Evolutionary conservation across 1,140 invertebrate species (phyloP).

Genomic region (Pantala flavescens): DNA sequence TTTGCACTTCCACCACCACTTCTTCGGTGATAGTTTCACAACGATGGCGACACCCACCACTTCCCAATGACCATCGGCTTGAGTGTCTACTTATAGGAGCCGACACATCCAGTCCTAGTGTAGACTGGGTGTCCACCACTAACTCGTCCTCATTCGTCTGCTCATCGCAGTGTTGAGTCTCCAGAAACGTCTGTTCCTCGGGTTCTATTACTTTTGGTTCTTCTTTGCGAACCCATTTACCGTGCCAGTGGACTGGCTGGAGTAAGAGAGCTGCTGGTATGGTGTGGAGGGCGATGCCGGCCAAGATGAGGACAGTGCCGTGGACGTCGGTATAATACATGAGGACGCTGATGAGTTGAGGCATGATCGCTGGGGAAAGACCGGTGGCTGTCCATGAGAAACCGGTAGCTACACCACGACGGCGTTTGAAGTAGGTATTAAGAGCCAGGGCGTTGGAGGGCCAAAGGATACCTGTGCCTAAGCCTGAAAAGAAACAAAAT

Average conservation of each 20-base stretch:
- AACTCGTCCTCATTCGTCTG: not conserved
- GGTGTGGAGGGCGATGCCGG: constrained; percentile 28
- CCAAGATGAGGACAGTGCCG: constrained; percentile 28
- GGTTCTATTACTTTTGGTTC: not conserved
- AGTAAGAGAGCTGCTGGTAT: constrained; percentile 26
- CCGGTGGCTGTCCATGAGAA: constrained; percentile 28
- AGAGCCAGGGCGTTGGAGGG: constrained; percentile 14
- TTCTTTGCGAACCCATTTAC: not conserved
- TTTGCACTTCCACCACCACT: not conserved
- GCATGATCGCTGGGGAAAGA: constrained; percentile 28
- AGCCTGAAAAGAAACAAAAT: not conserved
- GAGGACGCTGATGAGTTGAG: constrained; percentile 23
- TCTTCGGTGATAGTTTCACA: not conserved
- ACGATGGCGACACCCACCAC: not conserved
- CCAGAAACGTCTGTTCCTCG: not conserved
- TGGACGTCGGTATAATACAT: constrained; percentile 17
- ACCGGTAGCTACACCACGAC: constrained; percentile 29
- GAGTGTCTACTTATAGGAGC: not conserved
- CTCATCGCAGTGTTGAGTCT: not conserved
- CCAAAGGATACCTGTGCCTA: not conserved
- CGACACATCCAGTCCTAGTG: not conserved
- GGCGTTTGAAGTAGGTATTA: constrained; percentile 27
- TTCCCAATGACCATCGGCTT: not conserved
- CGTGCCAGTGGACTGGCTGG: constrained; percentile 26
- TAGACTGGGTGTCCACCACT: not conserved